phyloP scores from a whole-genome alignment of 2,797 vertebrate species.

The Myotis daubentonii region DNA sequence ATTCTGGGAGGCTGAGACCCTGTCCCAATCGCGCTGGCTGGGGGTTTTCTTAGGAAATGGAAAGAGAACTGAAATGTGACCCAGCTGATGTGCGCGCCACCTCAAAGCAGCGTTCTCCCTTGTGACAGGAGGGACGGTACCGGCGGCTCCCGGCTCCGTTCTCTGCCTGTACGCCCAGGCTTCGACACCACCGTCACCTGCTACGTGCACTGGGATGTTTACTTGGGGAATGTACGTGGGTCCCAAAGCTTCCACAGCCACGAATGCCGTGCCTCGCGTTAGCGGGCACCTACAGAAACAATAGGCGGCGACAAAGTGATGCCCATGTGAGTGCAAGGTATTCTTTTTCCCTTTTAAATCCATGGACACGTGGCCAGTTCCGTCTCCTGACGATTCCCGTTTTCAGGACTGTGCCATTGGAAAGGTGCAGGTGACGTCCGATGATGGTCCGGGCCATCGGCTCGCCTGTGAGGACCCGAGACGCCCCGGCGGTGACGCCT shows the following conservation, averaged over 20 bases:
- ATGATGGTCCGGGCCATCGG: neutral
- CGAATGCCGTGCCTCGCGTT: neutral
- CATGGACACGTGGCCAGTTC: slow-evolving; percentile 26
- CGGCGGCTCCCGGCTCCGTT: neutral
- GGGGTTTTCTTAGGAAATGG: neutral
- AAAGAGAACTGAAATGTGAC: neutral
- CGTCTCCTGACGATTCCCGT: neutral
- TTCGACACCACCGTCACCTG: slow-evolving; percentile 14
- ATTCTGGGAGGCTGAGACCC: neutral
- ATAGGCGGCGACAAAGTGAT: neutral
- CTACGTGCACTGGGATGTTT: neutral
- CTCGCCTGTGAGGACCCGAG: slow-evolving; percentile 28
- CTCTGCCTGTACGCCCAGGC: neutral
- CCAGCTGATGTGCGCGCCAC: neutral
- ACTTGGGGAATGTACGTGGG: neutral
- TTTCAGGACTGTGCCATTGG: neutral
- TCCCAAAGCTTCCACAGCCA: neutral
- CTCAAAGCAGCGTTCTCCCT: neutral
- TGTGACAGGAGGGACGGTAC: neutral
- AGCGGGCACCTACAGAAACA: neutral
- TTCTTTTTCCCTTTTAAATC: slow-evolving; percentile 39
- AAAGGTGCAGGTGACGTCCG: slow-evolving; percentile 6
- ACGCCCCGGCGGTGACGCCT: neutral
- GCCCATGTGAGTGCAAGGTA: neutral
- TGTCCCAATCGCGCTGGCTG: neutral